Evolutionary conservation across 2,888 invertebrate species (phyloP).

Genomic region (Drosophila emarginata): DNA sequence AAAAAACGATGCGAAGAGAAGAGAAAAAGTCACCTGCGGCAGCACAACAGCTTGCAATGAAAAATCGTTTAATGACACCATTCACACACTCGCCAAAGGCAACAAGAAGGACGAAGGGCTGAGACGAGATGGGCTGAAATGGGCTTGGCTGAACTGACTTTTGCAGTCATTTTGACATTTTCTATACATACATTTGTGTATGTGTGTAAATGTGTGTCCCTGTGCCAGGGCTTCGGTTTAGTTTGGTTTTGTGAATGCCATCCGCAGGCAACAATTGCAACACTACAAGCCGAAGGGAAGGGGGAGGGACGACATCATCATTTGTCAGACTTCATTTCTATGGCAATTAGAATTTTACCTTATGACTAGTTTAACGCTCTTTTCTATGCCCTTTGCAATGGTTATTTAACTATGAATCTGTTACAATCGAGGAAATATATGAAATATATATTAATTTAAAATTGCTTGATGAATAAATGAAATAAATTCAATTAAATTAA

Average conservation of each 20-base stretch:
- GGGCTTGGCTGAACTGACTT: conserved; percentile 29
- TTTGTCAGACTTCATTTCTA: conserved; percentile 63
- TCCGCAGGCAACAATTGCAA: conserved; percentile 68
- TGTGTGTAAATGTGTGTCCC: conserved; percentile 11
- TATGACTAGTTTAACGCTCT: conserved; percentile 1
- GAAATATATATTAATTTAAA: no score
- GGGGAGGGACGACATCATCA: conserved; percentile 50
- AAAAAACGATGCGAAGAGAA: conserved; percentile 31
- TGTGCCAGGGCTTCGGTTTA: neutral
- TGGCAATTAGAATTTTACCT: conserved; percentile 16
- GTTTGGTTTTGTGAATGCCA: conserved; percentile 20
- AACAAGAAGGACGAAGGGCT: neutral
- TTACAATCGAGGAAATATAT: no score
- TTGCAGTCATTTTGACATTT: conserved; percentile 49
- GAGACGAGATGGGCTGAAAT: conserved; percentile 18
- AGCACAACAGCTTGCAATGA: conserved; percentile 73
- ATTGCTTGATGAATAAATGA: no score
- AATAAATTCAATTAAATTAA: no score
- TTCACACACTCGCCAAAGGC: conserved; percentile 58
- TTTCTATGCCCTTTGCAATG: neutral
- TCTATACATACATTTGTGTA: conserved; percentile 38
- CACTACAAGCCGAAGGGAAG: conserved; percentile 36
- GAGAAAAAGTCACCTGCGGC: conserved; percentile 77
- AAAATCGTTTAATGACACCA: conserved; percentile 82
- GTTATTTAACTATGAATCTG: neutral